Evolutionary conservation across 2,113 vertebrate genomes (phyloP), one percentile per base, ranked within the genome.

Genomic region (Pluvianellus socialis): DNA sequence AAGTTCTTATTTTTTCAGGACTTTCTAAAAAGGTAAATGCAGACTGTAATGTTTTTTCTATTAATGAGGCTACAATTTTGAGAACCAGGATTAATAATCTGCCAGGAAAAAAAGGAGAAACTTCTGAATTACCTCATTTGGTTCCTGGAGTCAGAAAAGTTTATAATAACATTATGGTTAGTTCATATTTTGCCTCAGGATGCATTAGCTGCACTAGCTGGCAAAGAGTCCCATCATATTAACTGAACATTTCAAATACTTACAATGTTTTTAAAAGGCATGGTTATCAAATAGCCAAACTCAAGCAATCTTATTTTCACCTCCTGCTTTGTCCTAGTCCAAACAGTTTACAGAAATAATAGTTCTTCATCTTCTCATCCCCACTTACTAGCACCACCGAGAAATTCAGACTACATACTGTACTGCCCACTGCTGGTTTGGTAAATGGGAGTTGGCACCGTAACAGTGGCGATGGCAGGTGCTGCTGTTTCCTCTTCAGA

Each of bases 351-450:
- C 0, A 95, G 86, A 96, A 94, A 82, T 62, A 86, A 79, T 8
- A 88, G 53, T 59, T 94, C 83, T 94, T 67, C 79, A 77, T 80
- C 84, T 87, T 90, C 49, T 95, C 71, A 90, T 96, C 88, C 91
- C 86, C 80, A 96, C 90, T 94, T 58, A 97, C 92, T 92, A 95
- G 79, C 76, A 92, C 96, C 94, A 95, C 96, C 81, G 88, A 98
- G 88, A 98, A 97, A 94, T 87, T 79, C 85, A 91, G 77, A 83
- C 88, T 96, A 98, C 99, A 97, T 97, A 99, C 99, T 99, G 97
- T 99, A 99, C 98, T 99, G 99, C 95, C 99, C 99, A 81, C 99
- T 99, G 98, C 99, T 99, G 76, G 99, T 99, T 98, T 99, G 99
- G 96, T 99, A 99, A 97, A 99, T 99, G 33, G 99, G 99, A 58